Conservation (phyloP, 2,888 invertebrate species). For the Eupithecia exiguata region DNA sequence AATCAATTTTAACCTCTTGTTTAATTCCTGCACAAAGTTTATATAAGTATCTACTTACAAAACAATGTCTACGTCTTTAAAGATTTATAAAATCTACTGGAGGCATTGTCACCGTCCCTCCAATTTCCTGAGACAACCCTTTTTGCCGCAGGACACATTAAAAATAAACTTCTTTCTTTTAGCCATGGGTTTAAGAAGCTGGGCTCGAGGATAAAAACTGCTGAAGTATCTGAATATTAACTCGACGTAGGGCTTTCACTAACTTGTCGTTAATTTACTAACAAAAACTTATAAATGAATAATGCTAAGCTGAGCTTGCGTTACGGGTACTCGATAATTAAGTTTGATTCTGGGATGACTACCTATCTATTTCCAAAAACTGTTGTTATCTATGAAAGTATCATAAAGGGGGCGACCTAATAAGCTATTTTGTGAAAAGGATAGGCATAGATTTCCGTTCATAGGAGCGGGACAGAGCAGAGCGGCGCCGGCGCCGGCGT, state of each 20-base stretch:
- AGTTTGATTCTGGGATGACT: neutral
- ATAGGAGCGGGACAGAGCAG: no score
- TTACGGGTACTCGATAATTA: neutral
- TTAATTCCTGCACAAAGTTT: neutral
- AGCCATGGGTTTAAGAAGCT: slow-evolving; percentile 20
- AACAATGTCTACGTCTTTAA: neutral
- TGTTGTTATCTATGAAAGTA: no score
- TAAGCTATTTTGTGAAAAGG: no score
- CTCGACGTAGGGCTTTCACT: neutral
- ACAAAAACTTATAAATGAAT: neutral
- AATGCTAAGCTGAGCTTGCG: neutral
- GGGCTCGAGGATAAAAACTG: neutral
- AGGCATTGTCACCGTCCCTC: slow-evolving; percentile 37
- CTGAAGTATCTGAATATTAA: neutral
- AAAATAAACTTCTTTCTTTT: slow-evolving; percentile 47
- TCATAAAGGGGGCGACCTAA: no score
- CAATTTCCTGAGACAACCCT: slow-evolving; percentile 64
- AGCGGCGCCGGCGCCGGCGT: no score
- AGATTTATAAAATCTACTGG: slow-evolving; percentile 1
- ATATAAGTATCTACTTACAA: neutral
- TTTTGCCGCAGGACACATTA: slow-evolving; percentile 51
- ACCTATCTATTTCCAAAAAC: neutral
- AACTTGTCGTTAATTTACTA: neutral
- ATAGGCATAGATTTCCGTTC: no score
- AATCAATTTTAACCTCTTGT: neutral